Evolutionary conservation across 2,797 vertebrate species (phyloP).

Genomic region (Phalloptychus januarius): DNA sequence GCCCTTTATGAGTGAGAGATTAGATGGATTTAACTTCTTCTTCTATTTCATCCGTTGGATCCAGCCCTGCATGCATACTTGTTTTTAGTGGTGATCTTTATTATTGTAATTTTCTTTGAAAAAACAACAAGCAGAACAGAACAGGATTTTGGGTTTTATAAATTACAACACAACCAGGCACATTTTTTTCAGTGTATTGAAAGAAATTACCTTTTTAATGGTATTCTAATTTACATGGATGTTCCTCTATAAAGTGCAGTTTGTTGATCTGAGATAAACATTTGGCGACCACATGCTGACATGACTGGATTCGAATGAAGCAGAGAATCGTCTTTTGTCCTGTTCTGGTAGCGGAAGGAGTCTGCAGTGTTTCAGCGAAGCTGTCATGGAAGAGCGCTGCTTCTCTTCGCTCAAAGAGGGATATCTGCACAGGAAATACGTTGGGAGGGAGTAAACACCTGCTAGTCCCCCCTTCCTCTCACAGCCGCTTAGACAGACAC

Average conservation of each 20-base stretch:
- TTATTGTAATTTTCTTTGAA: not conserved
- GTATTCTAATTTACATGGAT: not conserved
- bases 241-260: not conserved
- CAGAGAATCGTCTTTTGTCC: constrained; percentile 3
- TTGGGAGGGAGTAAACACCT: constrained; percentile 80
- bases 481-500: constrained; percentile 32
- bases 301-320: constrained; percentile 25
- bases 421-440: constrained; percentile 79
- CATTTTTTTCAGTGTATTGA: not conserved
- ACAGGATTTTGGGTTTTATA: not conserved
- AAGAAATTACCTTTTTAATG: not conserved
- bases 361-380: constrained; percentile 34
- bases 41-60: not conserved
- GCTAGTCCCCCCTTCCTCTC: constrained; percentile 46
- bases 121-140: not conserved
- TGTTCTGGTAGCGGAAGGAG: constrained; percentile 27
- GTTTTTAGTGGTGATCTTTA: not conserved
- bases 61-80: not conserved
- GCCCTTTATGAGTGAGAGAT: not conserved
- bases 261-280: constrained; percentile 1
- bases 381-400: constrained; percentile 38
- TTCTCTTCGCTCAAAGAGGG: constrained; percentile 51
- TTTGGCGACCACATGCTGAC: not conserved
- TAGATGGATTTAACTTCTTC: not conserved
- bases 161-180: not conserved